Conservation (phyloP, 2,888 invertebrate genomes). For the Eretmocerus hayati region DNA sequence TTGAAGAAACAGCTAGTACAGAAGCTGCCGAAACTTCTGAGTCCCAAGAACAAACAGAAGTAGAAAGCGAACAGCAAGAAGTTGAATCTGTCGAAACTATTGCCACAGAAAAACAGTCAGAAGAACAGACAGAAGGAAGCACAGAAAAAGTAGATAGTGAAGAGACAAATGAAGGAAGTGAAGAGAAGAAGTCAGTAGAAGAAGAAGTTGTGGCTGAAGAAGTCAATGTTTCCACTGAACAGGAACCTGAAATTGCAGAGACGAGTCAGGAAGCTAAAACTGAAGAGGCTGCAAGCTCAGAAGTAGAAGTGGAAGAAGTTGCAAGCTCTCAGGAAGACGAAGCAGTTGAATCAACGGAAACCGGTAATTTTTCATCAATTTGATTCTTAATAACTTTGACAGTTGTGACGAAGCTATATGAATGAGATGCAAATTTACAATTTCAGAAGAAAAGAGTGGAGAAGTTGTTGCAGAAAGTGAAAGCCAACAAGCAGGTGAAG, state of each 20-base stretch:
- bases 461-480: not conserved
- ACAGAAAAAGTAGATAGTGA: conserved; percentile 21
- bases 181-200: conserved; percentile 15
- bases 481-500: conserved; percentile 28
- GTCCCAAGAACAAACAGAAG: conserved; percentile 18
- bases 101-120: conserved; percentile 24
- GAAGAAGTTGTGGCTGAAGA: conserved; percentile 1
- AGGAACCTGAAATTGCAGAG: conserved; percentile 3
- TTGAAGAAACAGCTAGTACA: conserved; percentile 23
- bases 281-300: not conserved
- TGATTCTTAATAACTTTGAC: not conserved
- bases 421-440: not conserved
- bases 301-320: conserved; percentile 1
- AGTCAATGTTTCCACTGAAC: not conserved
- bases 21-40: conserved; percentile 23
- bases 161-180: conserved; percentile 22
- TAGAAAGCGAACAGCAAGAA: conserved; percentile 17
- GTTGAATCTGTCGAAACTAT: conserved; percentile 20
- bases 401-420: too few species aligned
- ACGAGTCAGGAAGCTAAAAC: conserved; percentile 4
- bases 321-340: conserved; percentile 15
- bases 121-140: conserved; percentile 18
- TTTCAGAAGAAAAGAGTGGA: not conserved
- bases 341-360: conserved; percentile 25
- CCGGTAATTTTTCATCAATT: conserved; percentile 2